Base-by-base conservation (phyloP, 2,113 vertebrate species). In the Lota lota region DNA sequence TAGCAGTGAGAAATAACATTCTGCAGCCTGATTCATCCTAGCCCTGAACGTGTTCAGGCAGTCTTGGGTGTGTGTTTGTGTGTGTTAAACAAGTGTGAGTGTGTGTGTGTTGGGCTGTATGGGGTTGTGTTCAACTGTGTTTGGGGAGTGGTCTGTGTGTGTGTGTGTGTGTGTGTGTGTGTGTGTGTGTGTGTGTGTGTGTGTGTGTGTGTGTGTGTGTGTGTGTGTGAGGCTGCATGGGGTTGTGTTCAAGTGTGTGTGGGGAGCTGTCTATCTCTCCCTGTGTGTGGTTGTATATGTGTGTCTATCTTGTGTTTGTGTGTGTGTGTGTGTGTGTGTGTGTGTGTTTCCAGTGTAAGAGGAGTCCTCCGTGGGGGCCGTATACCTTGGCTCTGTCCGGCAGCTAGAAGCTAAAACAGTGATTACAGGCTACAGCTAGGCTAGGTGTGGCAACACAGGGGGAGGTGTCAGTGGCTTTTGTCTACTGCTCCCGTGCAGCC, bases 401-500 rank as follows among this genome's bases (percentile, higher is more conserved):
- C 73, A 85, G 84, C 84, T 79, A 68, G 71, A 72, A 85, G 84
- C 84, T 79, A 68, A 83, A 85, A 74, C 72, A 69, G 80, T 89
- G 88, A 90, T 90, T 89, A 89, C 73, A 85, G 85, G 79, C 72
- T 69, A 47, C 40, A 47, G 40, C 66, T 75, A 83, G 85, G 85
- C 84, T 85, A 92, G 92, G 91, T 92, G 90, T 92, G 90, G 91
- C 88, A 50, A 86, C 86, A 87, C 53, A 56, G 53, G 73, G 89
- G 90, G 88, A 79, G 89, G 90, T 65, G 88, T 85, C 87, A 83
- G 14, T 67, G 80, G 89, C 90, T 92, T 56, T 92, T 93, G 92
- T 92, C 86, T 91, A 18, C 69, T 63, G 81, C 72, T 72, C 79
- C 75, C 22, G 79, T 74, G 54, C 75, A 79, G 84, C 77, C 85